Conservation (phyloP, 1,140 invertebrate species). For the Neodiprion fabricii region DNA sequence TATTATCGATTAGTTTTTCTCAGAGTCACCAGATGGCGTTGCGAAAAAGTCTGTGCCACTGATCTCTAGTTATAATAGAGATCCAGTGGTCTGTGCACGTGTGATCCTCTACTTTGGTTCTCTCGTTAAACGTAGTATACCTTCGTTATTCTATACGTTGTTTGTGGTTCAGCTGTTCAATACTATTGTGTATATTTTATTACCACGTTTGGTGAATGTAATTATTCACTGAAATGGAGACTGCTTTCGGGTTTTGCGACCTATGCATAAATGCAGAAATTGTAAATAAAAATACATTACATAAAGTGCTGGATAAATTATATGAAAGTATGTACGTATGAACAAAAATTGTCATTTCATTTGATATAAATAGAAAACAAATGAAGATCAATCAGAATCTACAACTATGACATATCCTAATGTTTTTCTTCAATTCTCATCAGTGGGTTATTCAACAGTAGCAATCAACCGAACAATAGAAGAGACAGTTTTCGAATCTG, state of each 20-base stretch:
- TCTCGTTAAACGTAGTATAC: too few relatives aligned
- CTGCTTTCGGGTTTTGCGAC: slow-evolving; percentile 47
- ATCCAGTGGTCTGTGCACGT: too few relatives aligned
- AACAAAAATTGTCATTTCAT: slow-evolving; percentile 21
- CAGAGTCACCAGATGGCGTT: too few relatives aligned
- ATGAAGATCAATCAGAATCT: slow-evolving; percentile 16
- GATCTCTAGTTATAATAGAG: too few relatives aligned
- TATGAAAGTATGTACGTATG: slow-evolving; percentile 39
- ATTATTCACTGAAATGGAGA: not conserved
- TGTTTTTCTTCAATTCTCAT: slow-evolving; percentile 28
- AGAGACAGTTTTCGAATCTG: slow-evolving; percentile 50
- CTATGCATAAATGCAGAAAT: slow-evolving; percentile 43
- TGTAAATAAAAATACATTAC: slow-evolving; percentile 28
- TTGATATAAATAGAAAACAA: slow-evolving; percentile 11
- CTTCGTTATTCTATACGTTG: too few relatives aligned
- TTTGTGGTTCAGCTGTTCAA: too few relatives aligned
- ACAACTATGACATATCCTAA: not conserved
- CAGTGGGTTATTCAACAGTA: slow-evolving; percentile 58
- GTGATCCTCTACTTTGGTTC: too few relatives aligned
- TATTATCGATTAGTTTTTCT: too few relatives aligned
- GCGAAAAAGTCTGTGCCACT: too few relatives aligned
- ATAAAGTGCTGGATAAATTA: slow-evolving; percentile 36
- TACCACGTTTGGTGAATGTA: too few relatives aligned
- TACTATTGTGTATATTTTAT: too few relatives aligned
- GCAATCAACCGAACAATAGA: slow-evolving; percentile 58